These are phyloP conservation scores for Dexiosoma caninum DNA, from an alignment of 2,888 invertebrate species.

Conservation along the genomic window DNA sequence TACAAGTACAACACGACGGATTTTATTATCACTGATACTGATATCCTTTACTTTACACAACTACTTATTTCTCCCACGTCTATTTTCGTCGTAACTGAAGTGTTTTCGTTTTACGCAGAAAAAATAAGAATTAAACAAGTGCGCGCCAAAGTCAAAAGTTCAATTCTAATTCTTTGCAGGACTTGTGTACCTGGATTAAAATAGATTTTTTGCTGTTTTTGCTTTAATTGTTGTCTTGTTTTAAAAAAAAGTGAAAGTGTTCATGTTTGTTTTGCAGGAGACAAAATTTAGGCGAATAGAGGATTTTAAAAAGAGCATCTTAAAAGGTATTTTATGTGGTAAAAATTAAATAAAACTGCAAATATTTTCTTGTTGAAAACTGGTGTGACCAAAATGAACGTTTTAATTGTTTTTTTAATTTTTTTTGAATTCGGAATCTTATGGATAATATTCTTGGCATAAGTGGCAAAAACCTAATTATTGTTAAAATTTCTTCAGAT, in stretches of 20 bases:
- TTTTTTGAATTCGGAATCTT: no score
- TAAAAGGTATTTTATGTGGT: no score
- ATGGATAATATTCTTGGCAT: no score
- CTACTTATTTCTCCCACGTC: not conserved
- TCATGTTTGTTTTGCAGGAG: not conserved
- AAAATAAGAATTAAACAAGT: conserved; percentile 28
- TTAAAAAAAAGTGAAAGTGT: conserved; percentile 38
- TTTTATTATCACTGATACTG: conserved; percentile 26
- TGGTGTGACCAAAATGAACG: no score
- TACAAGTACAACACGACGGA: conserved; percentile 34
- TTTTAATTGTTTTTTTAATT: no score
- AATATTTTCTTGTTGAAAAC: no score
- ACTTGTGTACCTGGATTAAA: not conserved
- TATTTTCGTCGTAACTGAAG: conserved; percentile 4
- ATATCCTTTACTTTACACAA: not conserved
- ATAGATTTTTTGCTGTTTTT: conserved; percentile 1
- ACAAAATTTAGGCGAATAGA: not conserved
- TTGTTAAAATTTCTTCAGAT: no score
- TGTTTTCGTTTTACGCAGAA: not conserved
- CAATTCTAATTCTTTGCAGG: not conserved
- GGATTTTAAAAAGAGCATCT: not conserved
- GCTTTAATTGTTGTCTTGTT: conserved; percentile 10
- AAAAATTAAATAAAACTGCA: no score
- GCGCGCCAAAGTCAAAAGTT: conserved; percentile 56
- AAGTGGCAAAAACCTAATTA: no score